Conservation (phyloP, 2,113 vertebrate species). For the Catharus fuscescens region DNA sequence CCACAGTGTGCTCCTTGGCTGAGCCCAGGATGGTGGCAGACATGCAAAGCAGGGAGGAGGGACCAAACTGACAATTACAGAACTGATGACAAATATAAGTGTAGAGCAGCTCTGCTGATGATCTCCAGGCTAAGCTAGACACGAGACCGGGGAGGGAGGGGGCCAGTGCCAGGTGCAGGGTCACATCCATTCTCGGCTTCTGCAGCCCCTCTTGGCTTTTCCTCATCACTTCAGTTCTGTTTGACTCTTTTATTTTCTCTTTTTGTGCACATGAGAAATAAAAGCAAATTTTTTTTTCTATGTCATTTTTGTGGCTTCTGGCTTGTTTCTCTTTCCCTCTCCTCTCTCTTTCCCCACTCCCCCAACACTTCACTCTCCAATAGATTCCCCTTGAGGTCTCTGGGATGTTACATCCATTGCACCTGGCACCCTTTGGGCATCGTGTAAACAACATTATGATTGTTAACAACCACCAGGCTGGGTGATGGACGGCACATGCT, state of each 20-base stretch:
- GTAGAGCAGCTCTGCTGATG: not conserved
- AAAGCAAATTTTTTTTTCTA: slow-evolving; percentile 86
- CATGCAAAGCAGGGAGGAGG: slow-evolving; percentile 14
- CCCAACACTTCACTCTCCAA: not conserved
- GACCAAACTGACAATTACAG: not conserved
- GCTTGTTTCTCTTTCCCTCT: slow-evolving; percentile 48
- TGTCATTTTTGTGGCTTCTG: slow-evolving; percentile 74
- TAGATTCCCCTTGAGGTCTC: not conserved
- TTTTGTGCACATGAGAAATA: slow-evolving; percentile 89
- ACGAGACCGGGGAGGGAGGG: not conserved
- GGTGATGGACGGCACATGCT: not conserved
- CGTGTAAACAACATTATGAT: not conserved
- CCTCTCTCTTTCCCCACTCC: not conserved
- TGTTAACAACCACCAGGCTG: not conserved
- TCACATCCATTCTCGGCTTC: slow-evolving; percentile 67
- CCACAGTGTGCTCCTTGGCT: slow-evolving; percentile 3
- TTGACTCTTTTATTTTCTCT: slow-evolving; percentile 76
- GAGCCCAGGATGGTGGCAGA: not conserved
- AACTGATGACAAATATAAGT: not conserved
- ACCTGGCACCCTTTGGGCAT: not conserved
- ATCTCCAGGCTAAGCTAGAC: not conserved
- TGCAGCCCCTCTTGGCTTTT: slow-evolving; percentile 82
- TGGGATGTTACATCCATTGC: not conserved
- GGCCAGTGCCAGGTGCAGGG: slow-evolving; percentile 23
- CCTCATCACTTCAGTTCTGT: slow-evolving; percentile 83